Conservation (phyloP, 2,888 invertebrate genomes). For the Plagodis pulveraria region DNA sequence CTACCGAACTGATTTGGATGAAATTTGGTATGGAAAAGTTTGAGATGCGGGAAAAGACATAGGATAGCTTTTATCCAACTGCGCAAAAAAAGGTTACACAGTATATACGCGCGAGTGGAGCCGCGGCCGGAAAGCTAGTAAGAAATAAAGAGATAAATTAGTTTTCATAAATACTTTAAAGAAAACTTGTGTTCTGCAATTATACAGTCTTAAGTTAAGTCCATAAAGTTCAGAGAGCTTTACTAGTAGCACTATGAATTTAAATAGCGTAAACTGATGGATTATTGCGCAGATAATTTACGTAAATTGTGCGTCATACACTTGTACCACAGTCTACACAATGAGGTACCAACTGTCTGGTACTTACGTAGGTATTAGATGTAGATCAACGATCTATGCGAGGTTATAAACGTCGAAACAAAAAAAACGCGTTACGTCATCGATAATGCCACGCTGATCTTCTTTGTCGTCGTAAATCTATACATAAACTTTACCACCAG, state of each 20-base stretch:
- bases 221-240: not conserved
- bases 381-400: conserved; percentile 58
- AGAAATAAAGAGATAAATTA: no score
- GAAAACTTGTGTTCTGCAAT: no score
- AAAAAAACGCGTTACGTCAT: conserved; percentile 45
- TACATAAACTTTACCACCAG: conserved; percentile 30
- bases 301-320: conserved; percentile 45
- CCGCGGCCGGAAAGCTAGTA: no score
- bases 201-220: not conserved
- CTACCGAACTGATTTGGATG: no score
- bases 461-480: conserved; percentile 40
- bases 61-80: no score
- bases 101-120: no score
- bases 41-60: no score
- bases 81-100: no score
- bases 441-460: conserved; percentile 38
- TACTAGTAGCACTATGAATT: conserved; percentile 4
- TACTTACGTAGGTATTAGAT: conserved; percentile 51
- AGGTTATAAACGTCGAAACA: conserved; percentile 50
- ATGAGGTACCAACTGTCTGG: conserved; percentile 31
- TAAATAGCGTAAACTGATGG: conserved; percentile 20
- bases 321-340: conserved; percentile 40
- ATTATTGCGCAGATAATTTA: conserved; percentile 27
- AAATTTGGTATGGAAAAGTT: no score
- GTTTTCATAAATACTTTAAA: no score